These are phyloP conservation scores for Lottia gigantea DNA, from an alignment of 2,888 invertebrate species.

Conservation along the genomic window DNA sequence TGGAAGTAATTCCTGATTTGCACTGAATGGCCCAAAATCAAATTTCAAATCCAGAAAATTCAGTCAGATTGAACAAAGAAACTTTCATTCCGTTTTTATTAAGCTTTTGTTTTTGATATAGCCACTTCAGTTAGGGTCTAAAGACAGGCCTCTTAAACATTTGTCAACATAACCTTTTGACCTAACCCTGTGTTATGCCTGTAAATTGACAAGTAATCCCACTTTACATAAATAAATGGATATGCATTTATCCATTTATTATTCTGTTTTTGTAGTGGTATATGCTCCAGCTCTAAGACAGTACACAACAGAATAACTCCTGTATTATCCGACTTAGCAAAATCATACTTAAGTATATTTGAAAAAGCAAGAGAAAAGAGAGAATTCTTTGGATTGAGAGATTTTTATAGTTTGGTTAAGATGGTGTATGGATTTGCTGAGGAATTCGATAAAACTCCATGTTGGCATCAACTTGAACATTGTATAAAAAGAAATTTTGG, in stretches of 20 bases:
- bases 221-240: neutral
- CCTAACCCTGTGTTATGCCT: too few relatives aligned
- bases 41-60: too few relatives aligned
- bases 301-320: conserved; percentile 35
- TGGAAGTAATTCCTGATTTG: too few relatives aligned
- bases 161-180: too few relatives aligned
- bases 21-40: too few relatives aligned
- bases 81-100: too few relatives aligned
- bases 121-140: too few relatives aligned
- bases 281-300: conserved; percentile 40
- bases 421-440: conserved; percentile 53
- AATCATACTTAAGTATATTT: conserved; percentile 54
- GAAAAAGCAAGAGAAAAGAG: conserved; percentile 40
- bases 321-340: conserved; percentile 47
- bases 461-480: conserved; percentile 48
- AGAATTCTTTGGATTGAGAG: conserved; percentile 64
- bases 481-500: conserved; percentile 58
- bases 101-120: too few relatives aligned
- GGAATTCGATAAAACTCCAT: conserved; percentile 32
- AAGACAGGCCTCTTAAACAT: too few relatives aligned
- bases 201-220: conserved; percentile 4
- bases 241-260: neutral
- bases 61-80: too few relatives aligned
- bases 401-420: conserved; percentile 60
- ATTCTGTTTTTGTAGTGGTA: conserved; percentile 40